Percentiles rank a stretch among this genome's conserved stretches.
phyloP scores from a whole-genome alignment of 2,888 invertebrate genomes.

The Cartodere bifasciata region DNA sequence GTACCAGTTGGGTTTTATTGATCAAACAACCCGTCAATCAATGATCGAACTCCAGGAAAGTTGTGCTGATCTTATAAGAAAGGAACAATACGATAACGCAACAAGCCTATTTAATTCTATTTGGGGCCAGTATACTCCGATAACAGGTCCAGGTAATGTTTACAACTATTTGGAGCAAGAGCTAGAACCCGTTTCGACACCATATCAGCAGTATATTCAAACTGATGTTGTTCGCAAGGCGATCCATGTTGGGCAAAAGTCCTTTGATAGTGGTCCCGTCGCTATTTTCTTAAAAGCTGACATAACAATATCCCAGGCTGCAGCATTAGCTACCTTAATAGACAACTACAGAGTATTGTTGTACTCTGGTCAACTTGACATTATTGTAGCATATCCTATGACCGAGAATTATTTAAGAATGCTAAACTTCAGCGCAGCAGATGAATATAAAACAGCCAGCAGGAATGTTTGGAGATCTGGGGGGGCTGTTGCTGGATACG shows the following conservation, averaged over 20 bases:
- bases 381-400: conserved; percentile 73
- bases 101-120: conserved; percentile 9
- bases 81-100: conserved; percentile 23
- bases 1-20: conserved; percentile 55
- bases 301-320: conserved; percentile 17
- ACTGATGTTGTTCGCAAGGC: conserved; percentile 47
- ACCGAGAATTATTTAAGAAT: conserved; percentile 62
- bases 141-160: conserved; percentile 57
- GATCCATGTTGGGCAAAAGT: conserved; percentile 71
- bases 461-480: conserved; percentile 54
- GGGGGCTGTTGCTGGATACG: conserved; percentile 57
- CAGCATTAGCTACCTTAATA: conserved; percentile 40
- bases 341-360: conserved; percentile 56
- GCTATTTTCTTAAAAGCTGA: conserved; percentile 16
- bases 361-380: conserved; percentile 81
- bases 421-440: conserved; percentile 52
- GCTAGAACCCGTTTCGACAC: neutral
- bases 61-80: conserved; percentile 20
- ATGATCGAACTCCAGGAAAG: conserved; percentile 15
- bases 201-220: conserved; percentile 33
- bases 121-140: conserved; percentile 35
- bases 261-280: conserved; percentile 10
- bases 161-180: conserved; percentile 46
- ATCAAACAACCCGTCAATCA: conserved; percentile 34
- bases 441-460: conserved; percentile 47